Evolutionary conservation across 2,888 invertebrate species (phyloP), one percentile per base, ranked within the genome.

Genomic region (Automeris io): DNA sequence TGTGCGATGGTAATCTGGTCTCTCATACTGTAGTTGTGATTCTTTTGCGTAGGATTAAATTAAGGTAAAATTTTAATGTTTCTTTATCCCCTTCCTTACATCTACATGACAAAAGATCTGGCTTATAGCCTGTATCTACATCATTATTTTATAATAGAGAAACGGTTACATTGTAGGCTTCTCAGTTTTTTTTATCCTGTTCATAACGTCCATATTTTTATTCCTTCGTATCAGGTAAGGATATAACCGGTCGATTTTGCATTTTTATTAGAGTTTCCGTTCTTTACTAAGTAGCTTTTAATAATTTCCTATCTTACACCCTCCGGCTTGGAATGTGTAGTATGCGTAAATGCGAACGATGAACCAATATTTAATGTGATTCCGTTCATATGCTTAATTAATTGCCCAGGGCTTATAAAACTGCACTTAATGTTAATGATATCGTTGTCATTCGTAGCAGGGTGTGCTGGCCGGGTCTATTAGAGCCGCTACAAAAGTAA

Each of bases 301-400:
- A 63, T 66, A 63, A 63, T 60, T 61, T 62, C 57, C 49, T 51
- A 46, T 51, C 51, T 46, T 52, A 39, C 58, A 54, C 59, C 59
- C 54, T 48, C 47, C 42, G 46, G 34, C 23, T 42, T 41, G 36
- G 36, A 41, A 45, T 52, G 48, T 43, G 48, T 31, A 25, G 47
- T 51, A 43, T 45, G 54, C 54, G 59, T 66, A 58, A 57, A 63
- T 54, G 48, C 45, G 54, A 49, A 57, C 54, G 49, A 6, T 52
- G 47, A 52, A 42, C 47, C 58, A 57, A 65, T 73, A 65, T 69
- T 70, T 34, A 75, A 76, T 71, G 64, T 53, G 59, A 68, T 60
- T 59, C 71, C 70, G 64, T 70, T 61, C 66, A 69, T 68, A 71
- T 58, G 48, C 54, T 61, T 57, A 70, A 69, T 71, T 51, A 68